Evolutionary conservation across 2,113 vertebrate genomes (phyloP).

Genomic region (Thamnophis sirtalis): DNA sequence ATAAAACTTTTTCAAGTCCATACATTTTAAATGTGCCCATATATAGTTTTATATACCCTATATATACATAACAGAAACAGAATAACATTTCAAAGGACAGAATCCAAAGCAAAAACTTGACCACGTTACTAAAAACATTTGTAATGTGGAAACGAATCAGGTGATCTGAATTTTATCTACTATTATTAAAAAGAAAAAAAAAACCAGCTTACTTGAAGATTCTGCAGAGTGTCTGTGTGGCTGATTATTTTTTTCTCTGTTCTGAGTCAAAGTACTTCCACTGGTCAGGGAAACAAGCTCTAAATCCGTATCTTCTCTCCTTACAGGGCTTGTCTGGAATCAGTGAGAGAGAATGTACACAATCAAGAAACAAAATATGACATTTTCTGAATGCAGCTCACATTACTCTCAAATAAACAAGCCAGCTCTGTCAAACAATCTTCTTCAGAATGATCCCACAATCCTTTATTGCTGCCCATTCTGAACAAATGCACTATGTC

Average conservation of each 20-base stretch:
- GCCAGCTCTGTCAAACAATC: slow-evolving; percentile 80
- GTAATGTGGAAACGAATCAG: slow-evolving; percentile 30
- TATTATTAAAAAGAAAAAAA: slow-evolving; percentile 62
- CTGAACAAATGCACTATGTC: slow-evolving; percentile 81
- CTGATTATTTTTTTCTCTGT: slow-evolving; percentile 69
- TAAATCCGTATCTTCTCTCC: slow-evolving; percentile 78
- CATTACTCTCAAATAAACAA: slow-evolving; percentile 79
- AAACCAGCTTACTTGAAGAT: slow-evolving; percentile 79
- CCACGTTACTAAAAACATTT: slow-evolving; percentile 40
- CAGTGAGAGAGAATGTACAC: slow-evolving; percentile 79
- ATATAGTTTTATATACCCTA: background rate
- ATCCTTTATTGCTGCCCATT: slow-evolving; percentile 72
- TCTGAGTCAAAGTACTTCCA: slow-evolving; percentile 72
- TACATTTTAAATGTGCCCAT: background rate
- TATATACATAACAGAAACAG: background rate
- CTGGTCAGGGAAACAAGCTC: slow-evolving; percentile 70
- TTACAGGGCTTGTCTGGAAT: slow-evolving; percentile 80
- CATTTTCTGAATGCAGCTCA: slow-evolving; percentile 78
- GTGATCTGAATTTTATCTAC: slow-evolving; percentile 61
- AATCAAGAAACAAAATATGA: slow-evolving; percentile 81
- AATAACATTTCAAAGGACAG: slow-evolving; percentile 37
- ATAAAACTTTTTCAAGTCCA: background rate
- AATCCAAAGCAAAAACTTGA: slow-evolving; percentile 18
- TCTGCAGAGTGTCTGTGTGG: slow-evolving; percentile 69
- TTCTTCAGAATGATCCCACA: slow-evolving; percentile 78